A percentile compares a stretch with the other conserved stretches of the same genome.
These are phyloP conservation scores for Zeugodacus cucurbitae DNA, from an alignment of 1,140 invertebrate genomes.

Conservation along the genomic window DNA sequence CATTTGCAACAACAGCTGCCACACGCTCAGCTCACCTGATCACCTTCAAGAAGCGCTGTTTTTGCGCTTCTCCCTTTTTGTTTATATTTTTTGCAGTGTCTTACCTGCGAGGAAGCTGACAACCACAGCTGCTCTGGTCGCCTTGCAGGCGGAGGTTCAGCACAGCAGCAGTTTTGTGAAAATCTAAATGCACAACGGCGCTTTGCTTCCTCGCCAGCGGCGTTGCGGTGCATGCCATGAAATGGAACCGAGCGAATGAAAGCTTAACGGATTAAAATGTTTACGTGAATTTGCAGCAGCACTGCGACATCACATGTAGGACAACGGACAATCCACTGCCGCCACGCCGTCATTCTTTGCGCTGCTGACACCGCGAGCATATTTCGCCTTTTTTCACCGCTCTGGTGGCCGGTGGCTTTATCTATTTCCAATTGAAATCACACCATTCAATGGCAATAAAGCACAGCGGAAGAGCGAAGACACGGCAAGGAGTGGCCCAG, in stretches of 20 bases:
- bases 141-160: not conserved
- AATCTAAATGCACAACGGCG: constrained; percentile 24
- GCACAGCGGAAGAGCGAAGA: not conserved
- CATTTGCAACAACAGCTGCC: not conserved
- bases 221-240: too few relatives aligned
- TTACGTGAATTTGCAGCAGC: constrained; percentile 38
- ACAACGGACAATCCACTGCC: not conserved
- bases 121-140: not conserved
- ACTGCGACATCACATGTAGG: not conserved
- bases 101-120: not conserved
- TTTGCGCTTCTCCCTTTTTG: not conserved
- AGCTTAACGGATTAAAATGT: constrained; percentile 40
- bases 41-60: not conserved
- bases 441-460: constrained; percentile 9
- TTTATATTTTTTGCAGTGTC: not conserved
- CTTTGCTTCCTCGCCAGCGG: not conserved
- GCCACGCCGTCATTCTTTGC: not conserved
- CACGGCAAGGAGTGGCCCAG: not conserved
- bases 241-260: constrained; percentile 34
- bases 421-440: constrained; percentile 40
- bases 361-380: constrained; percentile 3
- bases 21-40: not conserved
- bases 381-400: not conserved
- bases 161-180: constrained; percentile 23
- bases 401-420: not conserved